Evolutionary conservation across 2,797 vertebrate genomes (phyloP).

Genomic region (Epinephelus coioides): DNA sequence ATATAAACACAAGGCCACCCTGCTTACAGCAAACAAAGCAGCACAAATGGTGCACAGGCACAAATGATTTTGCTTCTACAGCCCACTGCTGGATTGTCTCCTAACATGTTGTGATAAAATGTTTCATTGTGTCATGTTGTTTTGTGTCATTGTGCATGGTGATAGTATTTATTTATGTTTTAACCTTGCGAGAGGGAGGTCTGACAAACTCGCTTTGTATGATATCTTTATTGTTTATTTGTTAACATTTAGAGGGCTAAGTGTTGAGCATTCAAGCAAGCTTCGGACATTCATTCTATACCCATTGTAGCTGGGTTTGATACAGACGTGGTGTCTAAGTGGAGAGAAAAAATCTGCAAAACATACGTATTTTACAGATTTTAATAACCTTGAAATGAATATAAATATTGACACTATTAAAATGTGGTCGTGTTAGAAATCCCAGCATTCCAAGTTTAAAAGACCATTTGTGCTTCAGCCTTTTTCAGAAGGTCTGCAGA

Average conservation of each 20-base stretch:
- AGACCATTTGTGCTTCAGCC: background rate
- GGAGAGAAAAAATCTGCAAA: background rate
- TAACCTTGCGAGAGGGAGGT: background rate
- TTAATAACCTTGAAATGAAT: background rate
- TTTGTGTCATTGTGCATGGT: background rate
- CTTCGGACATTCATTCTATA: background rate
- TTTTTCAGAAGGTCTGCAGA: background rate
- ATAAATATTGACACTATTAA: background rate
- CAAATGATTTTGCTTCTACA: slow-evolving; percentile 4
- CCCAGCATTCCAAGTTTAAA: background rate
- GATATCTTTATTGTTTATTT: background rate
- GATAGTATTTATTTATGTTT: background rate
- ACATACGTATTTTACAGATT: background rate
- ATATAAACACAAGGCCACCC: slow-evolving; percentile 64
- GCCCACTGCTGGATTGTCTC: slow-evolving; percentile 8
- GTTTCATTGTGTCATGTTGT: background rate
- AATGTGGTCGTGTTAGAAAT: background rate
- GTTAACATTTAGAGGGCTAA: background rate
- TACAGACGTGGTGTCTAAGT: background rate
- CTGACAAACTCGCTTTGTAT: background rate
- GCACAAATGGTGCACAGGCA: background rate
- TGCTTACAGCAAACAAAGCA: slow-evolving; percentile 66
- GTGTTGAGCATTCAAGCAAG: background rate
- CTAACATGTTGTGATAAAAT: background rate
- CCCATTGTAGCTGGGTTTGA: background rate